Evolutionary conservation across 2,797 vertebrate species (phyloP).

Genomic region (Psittacula echo): DNA sequence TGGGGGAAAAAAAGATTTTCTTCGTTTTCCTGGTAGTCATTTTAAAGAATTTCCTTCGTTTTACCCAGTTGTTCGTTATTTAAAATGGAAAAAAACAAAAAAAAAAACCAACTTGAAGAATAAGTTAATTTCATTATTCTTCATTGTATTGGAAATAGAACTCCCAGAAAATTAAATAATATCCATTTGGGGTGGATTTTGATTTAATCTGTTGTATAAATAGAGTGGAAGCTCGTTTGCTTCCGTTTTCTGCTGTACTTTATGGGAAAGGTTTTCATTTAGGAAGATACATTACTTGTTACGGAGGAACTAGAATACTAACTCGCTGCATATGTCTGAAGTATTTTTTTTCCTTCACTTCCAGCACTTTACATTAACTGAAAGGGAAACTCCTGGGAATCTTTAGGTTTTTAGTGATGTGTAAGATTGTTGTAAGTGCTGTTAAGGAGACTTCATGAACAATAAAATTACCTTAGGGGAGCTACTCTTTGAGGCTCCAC

Average conservation of each 20-base stretch:
- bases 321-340: neutral
- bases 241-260: neutral
- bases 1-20: neutral
- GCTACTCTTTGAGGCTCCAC: neutral
- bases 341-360: neutral
- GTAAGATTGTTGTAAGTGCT: neutral
- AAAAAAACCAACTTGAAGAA: neutral
- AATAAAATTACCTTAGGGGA: neutral
- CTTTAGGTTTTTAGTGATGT: neutral
- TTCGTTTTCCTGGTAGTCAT: neutral
- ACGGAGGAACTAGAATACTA: neutral
- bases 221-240: neutral
- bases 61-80: neutral
- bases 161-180: neutral
- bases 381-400: constrained; percentile 33
- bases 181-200: neutral
- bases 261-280: constrained; percentile 29
- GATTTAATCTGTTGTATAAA: neutral
- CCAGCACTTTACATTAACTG: neutral
- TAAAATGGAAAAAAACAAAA: neutral
- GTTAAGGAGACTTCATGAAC: neutral
- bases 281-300: neutral
- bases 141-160: neutral
- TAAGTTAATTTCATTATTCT: neutral
- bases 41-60: neutral